phyloP scores from a whole-genome alignment of 1,140 invertebrate species.

The Trissolcus basalis region DNA sequence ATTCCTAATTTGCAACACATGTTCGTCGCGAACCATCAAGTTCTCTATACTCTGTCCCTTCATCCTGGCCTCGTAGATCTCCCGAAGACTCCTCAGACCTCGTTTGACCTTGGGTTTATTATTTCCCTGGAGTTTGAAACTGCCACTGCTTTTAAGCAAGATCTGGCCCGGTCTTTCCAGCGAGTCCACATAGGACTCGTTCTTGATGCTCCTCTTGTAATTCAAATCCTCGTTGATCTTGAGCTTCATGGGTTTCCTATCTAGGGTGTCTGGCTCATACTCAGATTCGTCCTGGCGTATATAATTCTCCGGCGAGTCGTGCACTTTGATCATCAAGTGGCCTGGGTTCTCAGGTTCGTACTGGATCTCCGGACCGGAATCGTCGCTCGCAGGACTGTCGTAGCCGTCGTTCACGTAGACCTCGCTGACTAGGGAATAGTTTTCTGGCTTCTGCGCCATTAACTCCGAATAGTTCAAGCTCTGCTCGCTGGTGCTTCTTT shows the following conservation, averaged over 20 bases:
- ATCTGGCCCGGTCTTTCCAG: constrained; percentile 79
- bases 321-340: constrained; percentile 86
- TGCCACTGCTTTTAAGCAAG: constrained; percentile 78
- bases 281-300: constrained; percentile 83
- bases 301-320: constrained; percentile 83
- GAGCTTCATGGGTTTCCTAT: constrained; percentile 84
- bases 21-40: constrained; percentile 42
- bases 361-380: constrained; percentile 78
- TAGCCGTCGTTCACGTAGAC: constrained; percentile 88
- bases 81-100: constrained; percentile 81
- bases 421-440: constrained; percentile 84
- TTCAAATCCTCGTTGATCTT: constrained; percentile 72
- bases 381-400: constrained; percentile 81
- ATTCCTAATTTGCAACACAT: constrained; percentile 43
- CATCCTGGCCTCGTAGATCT: constrained; percentile 82
- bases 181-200: constrained; percentile 76
- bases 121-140: constrained; percentile 78
- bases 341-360: constrained; percentile 81
- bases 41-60: constrained; percentile 56
- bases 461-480: constrained; percentile 75
- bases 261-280: constrained; percentile 89
- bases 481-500: constrained; percentile 74
- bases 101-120: constrained; percentile 62
- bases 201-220: constrained; percentile 66
- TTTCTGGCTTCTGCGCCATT: constrained; percentile 71